These are phyloP conservation scores for Schizotus pectinicornis DNA, from an alignment of 2,888 invertebrate species.

Conservation along the genomic window DNA sequence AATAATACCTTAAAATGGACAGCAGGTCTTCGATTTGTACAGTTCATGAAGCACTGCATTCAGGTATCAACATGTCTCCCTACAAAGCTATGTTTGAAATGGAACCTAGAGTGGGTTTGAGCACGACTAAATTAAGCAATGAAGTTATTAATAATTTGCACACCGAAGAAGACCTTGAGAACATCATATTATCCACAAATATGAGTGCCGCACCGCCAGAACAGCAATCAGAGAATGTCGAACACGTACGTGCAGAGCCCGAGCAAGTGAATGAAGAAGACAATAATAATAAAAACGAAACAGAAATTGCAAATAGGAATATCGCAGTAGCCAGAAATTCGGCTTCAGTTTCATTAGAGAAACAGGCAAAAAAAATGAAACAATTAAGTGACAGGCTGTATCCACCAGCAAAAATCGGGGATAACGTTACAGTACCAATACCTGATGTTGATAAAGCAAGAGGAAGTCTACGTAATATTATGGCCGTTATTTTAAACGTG, in stretches of 20 bases:
- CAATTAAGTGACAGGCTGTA: constrained; percentile 19
- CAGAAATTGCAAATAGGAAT: neutral
- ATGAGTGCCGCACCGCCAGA: neutral
- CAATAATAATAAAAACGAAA: neutral
- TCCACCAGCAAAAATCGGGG: neutral
- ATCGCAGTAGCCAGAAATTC: neutral
- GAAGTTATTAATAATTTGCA: constrained; percentile 9
- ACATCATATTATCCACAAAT: neutral
- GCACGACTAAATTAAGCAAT: constrained; percentile 10
- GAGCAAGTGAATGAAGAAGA: too few relatives aligned
- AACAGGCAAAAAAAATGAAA: constrained; percentile 8
- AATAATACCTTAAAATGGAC: constrained; percentile 43
- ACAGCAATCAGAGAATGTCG: neutral
- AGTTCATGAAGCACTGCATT: constrained; percentile 50
- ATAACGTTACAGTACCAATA: constrained; percentile 37
- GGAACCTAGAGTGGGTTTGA: constrained; percentile 17
- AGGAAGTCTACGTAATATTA: constrained; percentile 36
- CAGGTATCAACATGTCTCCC: constrained; percentile 40
- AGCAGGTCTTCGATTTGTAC: constrained; percentile 51
- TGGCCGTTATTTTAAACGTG: constrained; percentile 35
- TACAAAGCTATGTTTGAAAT: constrained; percentile 33
- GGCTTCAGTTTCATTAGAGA: constrained; percentile 1
- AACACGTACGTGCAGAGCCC: too few relatives aligned
- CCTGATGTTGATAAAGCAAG: constrained; percentile 38
- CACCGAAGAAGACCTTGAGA: constrained; percentile 7